These are phyloP conservation scores for Mobula hypostoma DNA, from an alignment of 2,113 vertebrate genomes.

Conservation along the genomic window DNA sequence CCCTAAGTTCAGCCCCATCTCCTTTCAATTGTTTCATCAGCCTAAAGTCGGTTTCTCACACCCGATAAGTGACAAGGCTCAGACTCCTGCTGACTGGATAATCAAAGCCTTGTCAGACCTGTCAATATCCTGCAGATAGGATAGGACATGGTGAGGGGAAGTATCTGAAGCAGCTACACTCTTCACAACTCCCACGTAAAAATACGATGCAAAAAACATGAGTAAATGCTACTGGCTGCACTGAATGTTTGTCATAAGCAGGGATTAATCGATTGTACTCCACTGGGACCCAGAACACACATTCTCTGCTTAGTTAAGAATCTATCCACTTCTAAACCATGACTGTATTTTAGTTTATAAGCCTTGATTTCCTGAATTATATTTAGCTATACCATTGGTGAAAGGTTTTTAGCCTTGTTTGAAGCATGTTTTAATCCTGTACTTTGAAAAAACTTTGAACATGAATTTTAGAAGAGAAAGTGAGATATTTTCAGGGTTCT, in stretches of 20 bases:
- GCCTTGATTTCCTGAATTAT: slow-evolving; percentile 33
- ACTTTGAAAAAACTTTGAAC: background rate
- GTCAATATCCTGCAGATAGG: slow-evolving; percentile 84
- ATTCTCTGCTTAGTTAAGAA: slow-evolving; percentile 36
- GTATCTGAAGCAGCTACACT: slow-evolving; percentile 60
- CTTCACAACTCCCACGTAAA: slow-evolving; percentile 47
- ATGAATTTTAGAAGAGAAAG: background rate
- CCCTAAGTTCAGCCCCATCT: slow-evolving; percentile 55
- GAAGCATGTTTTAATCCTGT: background rate
- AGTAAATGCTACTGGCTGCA: slow-evolving; percentile 36
- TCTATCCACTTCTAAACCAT: slow-evolving; percentile 27
- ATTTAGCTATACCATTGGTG: background rate
- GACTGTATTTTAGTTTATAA: slow-evolving; percentile 31
- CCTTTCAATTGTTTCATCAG: slow-evolving; percentile 86
- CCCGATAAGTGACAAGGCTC: slow-evolving; percentile 85
- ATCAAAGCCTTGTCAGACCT: slow-evolving; percentile 93
- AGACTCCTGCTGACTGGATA: slow-evolving; percentile 85
- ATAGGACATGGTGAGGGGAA: slow-evolving; percentile 65
- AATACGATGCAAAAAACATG: slow-evolving; percentile 37
- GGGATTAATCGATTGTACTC: slow-evolving; percentile 37
- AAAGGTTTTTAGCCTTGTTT: background rate
- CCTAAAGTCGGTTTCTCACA: slow-evolving; percentile 64
- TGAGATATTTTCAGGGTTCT: background rate
- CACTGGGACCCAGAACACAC: slow-evolving; percentile 37
- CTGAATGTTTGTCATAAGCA: slow-evolving; percentile 37